Percentiles rank a stretch among this genome's conserved stretches.
These are phyloP conservation scores for Leptothorax acervorum DNA, from an alignment of 2,888 invertebrate genomes.

Conservation along the genomic window DNA sequence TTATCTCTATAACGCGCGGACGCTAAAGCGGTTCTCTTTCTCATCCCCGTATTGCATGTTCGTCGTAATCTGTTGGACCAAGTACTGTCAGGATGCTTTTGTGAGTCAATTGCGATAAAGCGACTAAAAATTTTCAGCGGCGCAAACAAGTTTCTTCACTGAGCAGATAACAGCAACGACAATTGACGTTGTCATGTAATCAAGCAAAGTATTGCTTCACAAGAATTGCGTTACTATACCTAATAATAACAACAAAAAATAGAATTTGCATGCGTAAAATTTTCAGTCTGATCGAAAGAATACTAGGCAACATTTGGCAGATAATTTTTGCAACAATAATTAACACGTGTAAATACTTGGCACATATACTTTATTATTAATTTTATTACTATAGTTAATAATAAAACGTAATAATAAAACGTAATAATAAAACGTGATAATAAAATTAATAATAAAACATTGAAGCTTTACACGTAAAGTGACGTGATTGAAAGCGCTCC, in stretches of 20 bases:
- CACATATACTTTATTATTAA: no score
- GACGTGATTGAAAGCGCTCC: not conserved
- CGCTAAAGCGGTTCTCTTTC: conserved; percentile 2
- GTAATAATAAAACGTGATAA: no score
- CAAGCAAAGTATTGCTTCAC: not conserved
- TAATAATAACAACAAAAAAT: not conserved
- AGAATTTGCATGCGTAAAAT: not conserved
- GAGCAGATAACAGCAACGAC: conserved; percentile 24
- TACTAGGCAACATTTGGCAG: not conserved
- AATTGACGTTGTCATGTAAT: conserved; percentile 8
- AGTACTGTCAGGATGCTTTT: conserved; percentile 22
- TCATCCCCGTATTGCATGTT: not conserved
- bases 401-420: no score
- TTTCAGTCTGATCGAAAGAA: not conserved
- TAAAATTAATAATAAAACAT: not conserved
- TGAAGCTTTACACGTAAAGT: not conserved
- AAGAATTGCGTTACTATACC: not conserved
- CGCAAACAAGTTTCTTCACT: conserved; percentile 49
- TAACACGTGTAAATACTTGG: not conserved
- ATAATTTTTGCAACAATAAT: not conserved
- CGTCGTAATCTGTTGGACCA: not conserved
- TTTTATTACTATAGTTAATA: no score
- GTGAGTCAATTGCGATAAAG: conserved; percentile 36
- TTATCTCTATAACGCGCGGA: not conserved
- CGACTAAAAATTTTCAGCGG: conserved; percentile 34